phyloP scores from a whole-genome alignment of 2,888 invertebrate genomes.

The Odontomyia ornata region DNA sequence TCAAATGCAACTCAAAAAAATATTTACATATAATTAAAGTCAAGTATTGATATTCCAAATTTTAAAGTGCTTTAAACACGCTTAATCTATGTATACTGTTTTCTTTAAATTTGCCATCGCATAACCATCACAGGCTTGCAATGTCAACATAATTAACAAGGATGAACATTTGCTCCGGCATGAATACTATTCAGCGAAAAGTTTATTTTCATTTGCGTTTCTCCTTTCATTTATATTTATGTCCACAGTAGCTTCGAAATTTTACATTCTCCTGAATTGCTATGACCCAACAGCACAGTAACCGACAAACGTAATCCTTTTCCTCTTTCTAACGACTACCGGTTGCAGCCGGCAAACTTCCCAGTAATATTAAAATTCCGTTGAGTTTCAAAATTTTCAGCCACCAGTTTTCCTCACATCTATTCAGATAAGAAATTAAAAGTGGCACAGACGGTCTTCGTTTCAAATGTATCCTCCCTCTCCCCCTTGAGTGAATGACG shows the following conservation, averaged over 20 bases:
- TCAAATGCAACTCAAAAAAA: no score
- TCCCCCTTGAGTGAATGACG: no score
- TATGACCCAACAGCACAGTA: no score
- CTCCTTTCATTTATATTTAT: no score
- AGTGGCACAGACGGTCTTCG: not conserved
- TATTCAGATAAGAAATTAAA: not conserved
- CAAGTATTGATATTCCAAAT: not conserved
- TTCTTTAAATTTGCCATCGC: not conserved
- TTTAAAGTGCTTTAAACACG: not conserved
- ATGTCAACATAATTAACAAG: conserved; percentile 1
- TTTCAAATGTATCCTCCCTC: no score
- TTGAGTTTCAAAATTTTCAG: not conserved
- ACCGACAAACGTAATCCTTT: no score
- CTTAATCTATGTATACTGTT: not conserved
- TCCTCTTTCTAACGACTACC: no score
- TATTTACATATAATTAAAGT: not conserved
- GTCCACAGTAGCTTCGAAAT: no score
- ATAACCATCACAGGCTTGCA: not conserved
- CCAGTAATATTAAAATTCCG: not conserved
- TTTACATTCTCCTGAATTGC: no score
- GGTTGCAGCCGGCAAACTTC: not conserved
- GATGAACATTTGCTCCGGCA: not conserved
- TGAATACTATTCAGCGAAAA: no score
- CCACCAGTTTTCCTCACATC: not conserved
- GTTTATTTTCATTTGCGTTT: no score